Evolutionary conservation across 2,797 vertebrate species (phyloP), one percentile per base, ranked within the genome.

Genomic region (Glyptemys insculpta): DNA sequence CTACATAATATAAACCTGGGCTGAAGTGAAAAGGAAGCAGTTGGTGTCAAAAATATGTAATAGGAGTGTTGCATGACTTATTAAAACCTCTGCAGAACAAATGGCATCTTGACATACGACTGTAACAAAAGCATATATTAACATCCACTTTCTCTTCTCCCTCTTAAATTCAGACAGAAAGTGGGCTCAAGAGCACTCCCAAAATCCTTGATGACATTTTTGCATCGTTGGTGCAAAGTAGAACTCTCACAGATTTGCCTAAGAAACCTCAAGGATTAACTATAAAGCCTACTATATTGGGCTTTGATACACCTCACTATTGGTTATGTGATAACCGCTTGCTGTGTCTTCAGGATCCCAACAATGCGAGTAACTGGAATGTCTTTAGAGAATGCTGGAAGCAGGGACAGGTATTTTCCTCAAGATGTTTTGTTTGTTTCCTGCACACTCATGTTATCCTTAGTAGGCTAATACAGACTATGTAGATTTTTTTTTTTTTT

Each of bases 351-450:
- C 98, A 98, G 62, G 98, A 98, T 90, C 98, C 98, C 91, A 98
- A 98, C 90, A 98, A 98, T 7, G 98, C 98, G 86, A 98, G 98
- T 85, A 98, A 98, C 12, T 98, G 98, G 98, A 98, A 98, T 18
- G 98, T 98, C 53, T 98, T 98, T 90, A 96, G 98, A 86, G 98
- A 98, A 83, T 98, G 98, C 96, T 98, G 98, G 98, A 98, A 98
- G 88, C 98, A 98, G 93, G 98, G 98, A n/a, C 98, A 98, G 98
- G 98, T 98, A 97, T 65, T 29, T 6, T 62, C 41, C 15, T 57
- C 2, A 0, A 29, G 37, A 34, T 37, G 8, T 41, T 79, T 57
- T 86, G 1, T 18, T 47, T 85, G 47, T 68, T 74, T 85, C 31
- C 49, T 49, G 52, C 37, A 44, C 34, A 4, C 14, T 12, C 11